Conservation (phyloP, 2,888 invertebrate species). For the Heliconius ismenius region DNA sequence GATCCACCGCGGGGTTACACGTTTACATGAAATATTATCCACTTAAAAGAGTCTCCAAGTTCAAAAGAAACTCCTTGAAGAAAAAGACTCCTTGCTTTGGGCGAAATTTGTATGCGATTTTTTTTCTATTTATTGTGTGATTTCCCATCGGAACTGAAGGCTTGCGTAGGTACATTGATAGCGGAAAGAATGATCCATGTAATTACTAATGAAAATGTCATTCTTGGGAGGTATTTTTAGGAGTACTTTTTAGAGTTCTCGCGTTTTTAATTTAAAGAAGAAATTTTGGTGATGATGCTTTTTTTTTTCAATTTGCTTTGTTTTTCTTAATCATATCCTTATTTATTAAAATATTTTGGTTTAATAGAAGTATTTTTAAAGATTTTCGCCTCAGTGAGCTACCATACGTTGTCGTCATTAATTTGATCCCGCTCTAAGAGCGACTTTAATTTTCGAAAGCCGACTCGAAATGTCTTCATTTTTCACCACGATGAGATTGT, state of each 20-base stretch:
- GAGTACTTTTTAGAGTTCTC: neutral
- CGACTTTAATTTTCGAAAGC: too few relatives aligned
- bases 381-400: too few relatives aligned
- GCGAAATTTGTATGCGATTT: constrained; percentile 44
- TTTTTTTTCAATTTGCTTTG: neutral
- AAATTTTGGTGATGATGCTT: neutral
- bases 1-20: constrained; percentile 36
- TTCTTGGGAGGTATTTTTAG: constrained; percentile 1
- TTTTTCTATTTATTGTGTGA: constrained; percentile 52
- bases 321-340: too few relatives aligned
- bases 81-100: constrained; percentile 25
- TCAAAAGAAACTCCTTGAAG: constrained; percentile 29
- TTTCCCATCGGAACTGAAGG: constrained; percentile 48
- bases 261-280: neutral
- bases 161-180: constrained; percentile 23
- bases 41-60: constrained; percentile 41
- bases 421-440: too few relatives aligned
- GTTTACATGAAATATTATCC: constrained; percentile 41
- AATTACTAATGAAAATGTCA: constrained; percentile 29
- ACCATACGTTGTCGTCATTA: too few relatives aligned
- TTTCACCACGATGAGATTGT: too few relatives aligned
- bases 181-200: constrained; percentile 24
- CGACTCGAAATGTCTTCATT: too few relatives aligned
- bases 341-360: too few relatives aligned
- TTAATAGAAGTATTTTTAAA: too few relatives aligned